These are phyloP conservation scores for Hypercompe scribonia DNA, from an alignment of 2,888 invertebrate species.

Conservation along the genomic window DNA sequence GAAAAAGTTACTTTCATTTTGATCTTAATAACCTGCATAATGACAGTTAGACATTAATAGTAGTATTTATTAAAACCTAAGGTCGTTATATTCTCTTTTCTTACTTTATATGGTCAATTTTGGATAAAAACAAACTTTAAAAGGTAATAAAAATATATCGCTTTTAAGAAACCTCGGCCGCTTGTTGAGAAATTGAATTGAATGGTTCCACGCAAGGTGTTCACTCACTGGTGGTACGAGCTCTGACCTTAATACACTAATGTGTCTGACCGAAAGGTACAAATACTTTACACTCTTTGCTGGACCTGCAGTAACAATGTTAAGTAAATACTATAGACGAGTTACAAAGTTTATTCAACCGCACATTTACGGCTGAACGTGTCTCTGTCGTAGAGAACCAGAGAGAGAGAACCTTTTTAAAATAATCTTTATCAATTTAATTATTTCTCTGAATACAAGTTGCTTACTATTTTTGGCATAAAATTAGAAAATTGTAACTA, in stretches of 20 bases:
- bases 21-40: background rate
- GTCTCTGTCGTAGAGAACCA: background rate
- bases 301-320: conserved; percentile 11
- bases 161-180: conserved; percentile 41
- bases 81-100: background rate
- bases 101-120: background rate
- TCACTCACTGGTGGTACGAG: conserved; percentile 22
- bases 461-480: background rate
- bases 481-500: background rate
- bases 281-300: conserved; percentile 8
- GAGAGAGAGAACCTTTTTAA: background rate
- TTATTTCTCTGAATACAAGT: background rate
- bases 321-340: conserved; percentile 4
- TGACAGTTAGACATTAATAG: conserved; percentile 3
- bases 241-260: conserved; percentile 47
- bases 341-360: conserved; percentile 2
- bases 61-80: background rate
- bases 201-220: conserved; percentile 53
- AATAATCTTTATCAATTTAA: background rate
- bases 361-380: background rate
- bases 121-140: conserved; percentile 1
- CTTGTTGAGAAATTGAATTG: conserved; percentile 54
- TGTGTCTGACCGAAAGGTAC: conserved; percentile 19
- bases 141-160: conserved; percentile 25
- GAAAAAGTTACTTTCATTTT: background rate